Conservation (phyloP, 2,888 invertebrate species). For the Eupithecia vulgata region DNA sequence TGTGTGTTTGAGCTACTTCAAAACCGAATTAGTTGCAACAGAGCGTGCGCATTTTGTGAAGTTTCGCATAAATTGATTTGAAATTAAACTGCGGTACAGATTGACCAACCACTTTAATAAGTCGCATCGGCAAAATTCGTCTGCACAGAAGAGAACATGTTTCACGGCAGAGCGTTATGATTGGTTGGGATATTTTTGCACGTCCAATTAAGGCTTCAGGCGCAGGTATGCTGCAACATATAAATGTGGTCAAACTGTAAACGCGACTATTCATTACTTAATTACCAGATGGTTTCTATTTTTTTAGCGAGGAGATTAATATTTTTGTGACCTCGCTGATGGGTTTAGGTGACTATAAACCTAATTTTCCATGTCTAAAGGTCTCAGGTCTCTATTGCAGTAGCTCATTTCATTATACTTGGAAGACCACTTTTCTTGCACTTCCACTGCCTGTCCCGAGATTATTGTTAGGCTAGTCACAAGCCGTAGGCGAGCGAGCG, state of each 20-base stretch:
- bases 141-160: no score
- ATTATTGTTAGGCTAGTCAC: constrained; percentile 68
- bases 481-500: constrained; percentile 46
- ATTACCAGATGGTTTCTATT: background rate
- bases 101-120: no score
- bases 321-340: background rate
- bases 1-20: constrained; percentile 5
- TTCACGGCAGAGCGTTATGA: no score
- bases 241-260: no score
- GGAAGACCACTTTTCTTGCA: constrained; percentile 41
- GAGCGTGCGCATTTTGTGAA: background rate
- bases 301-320: background rate
- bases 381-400: constrained; percentile 14
- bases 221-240: no score
- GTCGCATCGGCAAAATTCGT: no score
- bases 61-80: background rate
- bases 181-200: no score
- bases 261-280: background rate
- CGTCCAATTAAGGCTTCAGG: no score
- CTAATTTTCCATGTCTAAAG: background rate
- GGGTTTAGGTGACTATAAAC: background rate
- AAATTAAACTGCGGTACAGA: no score
- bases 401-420: constrained; percentile 25
- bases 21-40: background rate
- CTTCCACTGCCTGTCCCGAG: constrained; percentile 70